These are phyloP conservation scores for Nephrotoma flavescens DNA, from an alignment of 2,888 invertebrate species.

Conservation along the genomic window DNA sequence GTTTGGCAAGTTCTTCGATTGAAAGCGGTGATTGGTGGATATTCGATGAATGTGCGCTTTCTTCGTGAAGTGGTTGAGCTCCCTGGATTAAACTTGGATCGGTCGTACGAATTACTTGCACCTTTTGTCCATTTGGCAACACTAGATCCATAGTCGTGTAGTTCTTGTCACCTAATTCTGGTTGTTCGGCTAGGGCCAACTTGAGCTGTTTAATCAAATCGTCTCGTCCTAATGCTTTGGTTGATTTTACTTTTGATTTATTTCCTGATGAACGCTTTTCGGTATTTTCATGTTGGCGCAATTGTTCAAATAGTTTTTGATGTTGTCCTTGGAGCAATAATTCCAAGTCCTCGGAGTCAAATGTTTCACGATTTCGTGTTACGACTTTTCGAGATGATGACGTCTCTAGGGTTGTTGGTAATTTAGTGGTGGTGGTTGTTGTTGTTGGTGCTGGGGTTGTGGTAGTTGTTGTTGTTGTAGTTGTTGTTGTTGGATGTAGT, in stretches of 20 bases:
- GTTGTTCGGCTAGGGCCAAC: conserved; percentile 52
- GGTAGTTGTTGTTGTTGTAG: conserved; percentile 51
- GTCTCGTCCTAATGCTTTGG: conserved; percentile 45
- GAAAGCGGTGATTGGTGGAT: conserved; percentile 48
- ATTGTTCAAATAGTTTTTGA: conserved; percentile 42
- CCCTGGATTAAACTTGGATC: conserved; percentile 55
- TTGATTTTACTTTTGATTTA: conserved; percentile 36
- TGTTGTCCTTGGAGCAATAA: conserved; percentile 32
- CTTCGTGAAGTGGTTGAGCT: conserved; percentile 34
- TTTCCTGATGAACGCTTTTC: conserved; percentile 30
- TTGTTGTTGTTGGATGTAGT: conserved; percentile 54
- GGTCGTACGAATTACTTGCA: conserved; percentile 54
- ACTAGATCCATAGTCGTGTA: conserved; percentile 59
- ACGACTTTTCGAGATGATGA: conserved; percentile 21
- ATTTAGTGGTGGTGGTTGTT: conserved; percentile 29
- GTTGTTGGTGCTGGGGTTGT: conserved; percentile 49
- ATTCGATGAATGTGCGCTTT: conserved; percentile 30
- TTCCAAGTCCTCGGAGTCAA: conserved; percentile 28
- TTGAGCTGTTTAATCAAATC: conserved; percentile 60
- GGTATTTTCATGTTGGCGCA: conserved; percentile 36
- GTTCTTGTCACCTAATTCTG: conserved; percentile 49
- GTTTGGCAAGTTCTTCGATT: conserved; percentile 61
- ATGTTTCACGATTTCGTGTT: background rate
- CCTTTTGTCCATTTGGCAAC: conserved; percentile 57
- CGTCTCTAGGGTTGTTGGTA: conserved; percentile 17